Conservation (phyloP, 2,113 vertebrate species). For the Nothobranchius furzeri region DNA sequence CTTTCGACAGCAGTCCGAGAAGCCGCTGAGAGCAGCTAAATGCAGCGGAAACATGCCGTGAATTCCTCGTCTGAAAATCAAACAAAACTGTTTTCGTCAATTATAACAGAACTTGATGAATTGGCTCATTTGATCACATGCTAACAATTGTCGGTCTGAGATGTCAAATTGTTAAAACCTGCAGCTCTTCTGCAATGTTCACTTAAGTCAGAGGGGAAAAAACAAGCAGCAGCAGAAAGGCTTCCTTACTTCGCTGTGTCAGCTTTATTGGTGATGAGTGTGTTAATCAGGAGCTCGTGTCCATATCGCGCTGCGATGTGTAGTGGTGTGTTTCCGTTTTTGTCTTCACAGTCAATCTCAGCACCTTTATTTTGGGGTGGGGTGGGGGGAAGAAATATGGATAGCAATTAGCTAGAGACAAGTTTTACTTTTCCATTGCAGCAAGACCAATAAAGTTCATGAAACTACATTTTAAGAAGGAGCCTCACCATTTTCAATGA, state of each 20-base stretch:
- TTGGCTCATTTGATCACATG: background rate
- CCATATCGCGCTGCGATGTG: slow-evolving; percentile 97
- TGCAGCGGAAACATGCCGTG: slow-evolving; percentile 99
- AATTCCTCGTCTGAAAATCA: slow-evolving; percentile 85
- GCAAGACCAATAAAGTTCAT: background rate
- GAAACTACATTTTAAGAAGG: background rate
- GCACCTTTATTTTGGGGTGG: slow-evolving; percentile 79
- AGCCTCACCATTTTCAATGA: slow-evolving; percentile 94
- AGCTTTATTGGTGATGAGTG: slow-evolving; percentile 93
- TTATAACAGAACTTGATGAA: background rate
- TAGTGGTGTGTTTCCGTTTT: slow-evolving; percentile 96
- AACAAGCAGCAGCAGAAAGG: background rate
- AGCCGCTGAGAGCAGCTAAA: slow-evolving; percentile 97
- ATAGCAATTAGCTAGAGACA: slow-evolving; percentile 4
- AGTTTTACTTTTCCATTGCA: slow-evolving; percentile 4
- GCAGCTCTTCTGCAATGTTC: background rate
- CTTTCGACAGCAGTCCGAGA: slow-evolving; percentile 98
- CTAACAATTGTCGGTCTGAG: too few species aligned
- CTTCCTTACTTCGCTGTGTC: slow-evolving; percentile 93
- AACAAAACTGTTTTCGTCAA: background rate
- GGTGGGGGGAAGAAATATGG: background rate
- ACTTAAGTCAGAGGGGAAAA: background rate
- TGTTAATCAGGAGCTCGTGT: slow-evolving; percentile 98
- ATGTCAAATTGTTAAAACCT: background rate
- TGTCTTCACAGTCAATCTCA: slow-evolving; percentile 97